Evolutionary conservation across 2,113 vertebrate genomes (phyloP).

Genomic region (Planiliza haematocheilus): DNA sequence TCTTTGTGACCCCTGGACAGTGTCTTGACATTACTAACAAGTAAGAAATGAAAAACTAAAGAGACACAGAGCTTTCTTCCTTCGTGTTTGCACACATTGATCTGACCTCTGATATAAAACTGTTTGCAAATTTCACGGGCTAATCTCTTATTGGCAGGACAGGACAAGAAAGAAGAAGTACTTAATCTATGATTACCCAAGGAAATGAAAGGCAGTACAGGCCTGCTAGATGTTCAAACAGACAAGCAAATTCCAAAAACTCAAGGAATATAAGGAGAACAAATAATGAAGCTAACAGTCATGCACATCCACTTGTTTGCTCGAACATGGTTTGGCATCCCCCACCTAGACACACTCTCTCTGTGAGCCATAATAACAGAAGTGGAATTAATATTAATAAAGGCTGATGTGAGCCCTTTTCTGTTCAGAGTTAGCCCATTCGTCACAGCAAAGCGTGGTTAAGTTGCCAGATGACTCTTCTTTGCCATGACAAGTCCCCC

Average conservation of each 20-base stretch:
- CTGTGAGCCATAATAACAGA: background rate
- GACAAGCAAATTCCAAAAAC: background rate
- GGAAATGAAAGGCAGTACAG: background rate
- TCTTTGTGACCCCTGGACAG: too few species aligned
- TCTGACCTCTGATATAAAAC: background rate
- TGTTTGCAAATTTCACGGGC: background rate
- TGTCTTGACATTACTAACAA: too few species aligned
- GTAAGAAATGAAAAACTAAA: too few species aligned
- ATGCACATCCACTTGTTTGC: background rate
- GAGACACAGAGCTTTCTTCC: background rate
- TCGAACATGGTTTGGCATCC: background rate
- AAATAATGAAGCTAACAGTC: background rate
- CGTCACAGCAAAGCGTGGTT: background rate
- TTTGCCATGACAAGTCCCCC: background rate
- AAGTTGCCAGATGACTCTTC: background rate
- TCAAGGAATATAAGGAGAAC: background rate
- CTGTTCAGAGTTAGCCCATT: background rate
- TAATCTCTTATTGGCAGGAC: background rate
- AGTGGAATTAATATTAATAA: conserved; percentile 3
- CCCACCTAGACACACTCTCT: background rate
- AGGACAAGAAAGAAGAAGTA: background rate
- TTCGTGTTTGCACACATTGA: background rate
- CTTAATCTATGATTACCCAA: background rate
- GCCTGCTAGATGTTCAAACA: background rate
- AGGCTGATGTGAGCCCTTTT: background rate